Conservation (phyloP, 2,797 vertebrate species). For the Salmo trutta region DNA sequence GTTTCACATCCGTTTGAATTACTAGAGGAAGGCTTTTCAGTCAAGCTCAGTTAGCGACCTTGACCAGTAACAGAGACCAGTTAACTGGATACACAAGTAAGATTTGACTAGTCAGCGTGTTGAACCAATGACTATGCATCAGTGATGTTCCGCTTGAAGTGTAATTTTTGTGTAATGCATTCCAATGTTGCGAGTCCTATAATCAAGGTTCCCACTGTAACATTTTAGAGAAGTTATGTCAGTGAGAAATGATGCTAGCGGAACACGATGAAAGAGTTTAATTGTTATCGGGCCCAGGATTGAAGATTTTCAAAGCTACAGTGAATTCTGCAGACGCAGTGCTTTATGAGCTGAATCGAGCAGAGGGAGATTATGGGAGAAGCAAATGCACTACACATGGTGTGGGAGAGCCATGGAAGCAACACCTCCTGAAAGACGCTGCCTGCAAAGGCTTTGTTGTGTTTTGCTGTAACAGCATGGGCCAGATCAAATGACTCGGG, state of each 20-base stretch:
- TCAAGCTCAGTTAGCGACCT: conserved; percentile 10
- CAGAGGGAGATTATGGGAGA: conserved; percentile 17
- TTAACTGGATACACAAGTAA: background rate
- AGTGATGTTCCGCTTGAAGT: background rate
- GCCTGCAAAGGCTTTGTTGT: background rate
- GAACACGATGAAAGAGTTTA: conserved; percentile 20
- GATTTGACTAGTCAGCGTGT: background rate
- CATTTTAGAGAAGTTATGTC: conserved; percentile 13
- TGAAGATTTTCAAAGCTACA: conserved; percentile 18
- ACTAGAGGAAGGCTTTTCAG: background rate
- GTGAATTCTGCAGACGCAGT: conserved; percentile 6
- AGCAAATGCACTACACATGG: conserved; percentile 3
- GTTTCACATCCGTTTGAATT: conserved; percentile 17
- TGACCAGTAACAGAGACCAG: conserved; percentile 14
- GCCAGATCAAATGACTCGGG: background rate
- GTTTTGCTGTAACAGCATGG: conserved; percentile 2
- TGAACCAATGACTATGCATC: background rate
- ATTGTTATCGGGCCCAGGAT: conserved; percentile 17
- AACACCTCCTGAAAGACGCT: background rate
- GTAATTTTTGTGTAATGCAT: background rate
- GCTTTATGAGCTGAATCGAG: conserved; percentile 18
- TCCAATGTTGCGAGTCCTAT: background rate
- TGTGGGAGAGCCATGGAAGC: background rate
- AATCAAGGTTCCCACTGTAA: background rate
- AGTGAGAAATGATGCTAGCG: background rate